Percentiles rank a stretch among this genome's conserved stretches.
Conservation (phyloP, 1,140 invertebrate species). For the Ylistrum balloti region DNA sequence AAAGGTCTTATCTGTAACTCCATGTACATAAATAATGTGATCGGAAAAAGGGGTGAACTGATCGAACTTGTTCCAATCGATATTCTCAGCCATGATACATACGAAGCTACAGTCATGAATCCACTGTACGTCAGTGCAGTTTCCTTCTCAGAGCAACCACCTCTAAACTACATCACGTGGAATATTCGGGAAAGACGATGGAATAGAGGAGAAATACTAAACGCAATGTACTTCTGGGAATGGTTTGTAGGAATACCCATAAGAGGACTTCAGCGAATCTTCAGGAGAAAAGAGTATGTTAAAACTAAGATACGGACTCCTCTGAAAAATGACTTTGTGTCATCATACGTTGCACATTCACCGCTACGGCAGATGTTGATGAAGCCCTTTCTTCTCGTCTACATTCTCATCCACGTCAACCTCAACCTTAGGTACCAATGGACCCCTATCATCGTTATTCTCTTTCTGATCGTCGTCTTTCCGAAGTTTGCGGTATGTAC, state of each 20-base stretch:
- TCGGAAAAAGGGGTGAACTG: slow-evolving; percentile 69
- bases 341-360: slow-evolving; percentile 76
- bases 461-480: slow-evolving; percentile 76
- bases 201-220: slow-evolving; percentile 77
- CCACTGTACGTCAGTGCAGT: slow-evolving; percentile 74
- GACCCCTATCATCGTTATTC: slow-evolving; percentile 73
- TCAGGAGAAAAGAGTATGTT: slow-evolving; percentile 69
- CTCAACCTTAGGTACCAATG: slow-evolving; percentile 70
- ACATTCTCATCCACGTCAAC: slow-evolving; percentile 71
- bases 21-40: slow-evolving; percentile 75
- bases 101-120: slow-evolving; percentile 75
- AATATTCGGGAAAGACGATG: slow-evolving; percentile 76
- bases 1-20: slow-evolving; percentile 76
- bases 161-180: slow-evolving; percentile 78
- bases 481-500: slow-evolving; percentile 76
- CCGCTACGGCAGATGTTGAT: slow-evolving; percentile 78
- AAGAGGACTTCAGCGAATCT: slow-evolving; percentile 71
- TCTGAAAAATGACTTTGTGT: slow-evolving; percentile 75
- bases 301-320: slow-evolving; percentile 71
- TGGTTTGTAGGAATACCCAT: slow-evolving; percentile 71
- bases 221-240: slow-evolving; percentile 78
- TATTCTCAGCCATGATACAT: slow-evolving; percentile 79
- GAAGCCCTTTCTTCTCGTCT: slow-evolving; percentile 77
- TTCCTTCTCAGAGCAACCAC: slow-evolving; percentile 73
- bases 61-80: slow-evolving; percentile 78